phyloP scores from a whole-genome alignment of 2,797 vertebrate species.

The Anniella stebbinsi region DNA sequence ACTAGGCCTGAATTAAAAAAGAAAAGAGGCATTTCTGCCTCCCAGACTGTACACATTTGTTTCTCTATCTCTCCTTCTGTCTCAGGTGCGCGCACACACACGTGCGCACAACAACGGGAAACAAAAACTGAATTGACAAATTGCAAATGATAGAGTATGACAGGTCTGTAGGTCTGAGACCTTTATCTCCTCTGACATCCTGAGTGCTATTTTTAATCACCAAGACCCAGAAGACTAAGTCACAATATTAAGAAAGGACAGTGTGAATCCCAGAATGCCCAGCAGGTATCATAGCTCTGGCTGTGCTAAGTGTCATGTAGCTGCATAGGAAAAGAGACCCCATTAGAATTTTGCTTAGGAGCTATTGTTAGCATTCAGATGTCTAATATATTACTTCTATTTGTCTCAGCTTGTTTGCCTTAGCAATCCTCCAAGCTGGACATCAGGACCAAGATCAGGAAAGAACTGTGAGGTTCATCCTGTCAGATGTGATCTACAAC shows the following conservation, averaged over 20 bases:
- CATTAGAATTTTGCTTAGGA: neutral
- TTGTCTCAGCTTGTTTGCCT: neutral
- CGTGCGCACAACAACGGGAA: neutral
- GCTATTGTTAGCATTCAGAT: constrained; percentile 3
- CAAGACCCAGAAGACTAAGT: constrained; percentile 12
- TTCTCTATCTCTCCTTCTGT: constrained; percentile 17
- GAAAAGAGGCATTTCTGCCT: constrained; percentile 27
- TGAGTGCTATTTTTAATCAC: constrained; percentile 34
- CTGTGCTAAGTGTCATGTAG: constrained; percentile 1
- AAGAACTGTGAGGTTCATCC: neutral
- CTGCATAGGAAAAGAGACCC: neutral
- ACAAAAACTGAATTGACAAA: constrained; percentile 30
- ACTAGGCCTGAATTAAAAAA: constrained; percentile 46
- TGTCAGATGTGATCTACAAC: too few relatives aligned
- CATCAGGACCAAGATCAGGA: neutral
- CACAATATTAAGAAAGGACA: constrained; percentile 10
- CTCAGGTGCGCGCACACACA: neutral
- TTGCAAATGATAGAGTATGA: constrained; percentile 35
- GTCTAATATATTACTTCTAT: neutral
- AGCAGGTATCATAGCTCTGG: constrained; percentile 11
- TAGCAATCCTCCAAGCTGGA: neutral
- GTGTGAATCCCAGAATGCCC: neutral
- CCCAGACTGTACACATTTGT: constrained; percentile 2
- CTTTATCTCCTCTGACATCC: constrained; percentile 31
- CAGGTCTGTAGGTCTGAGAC: constrained; percentile 11